Base-by-base conservation (phyloP, 2,113 vertebrate species). In the Hiodon alosoides region DNA sequence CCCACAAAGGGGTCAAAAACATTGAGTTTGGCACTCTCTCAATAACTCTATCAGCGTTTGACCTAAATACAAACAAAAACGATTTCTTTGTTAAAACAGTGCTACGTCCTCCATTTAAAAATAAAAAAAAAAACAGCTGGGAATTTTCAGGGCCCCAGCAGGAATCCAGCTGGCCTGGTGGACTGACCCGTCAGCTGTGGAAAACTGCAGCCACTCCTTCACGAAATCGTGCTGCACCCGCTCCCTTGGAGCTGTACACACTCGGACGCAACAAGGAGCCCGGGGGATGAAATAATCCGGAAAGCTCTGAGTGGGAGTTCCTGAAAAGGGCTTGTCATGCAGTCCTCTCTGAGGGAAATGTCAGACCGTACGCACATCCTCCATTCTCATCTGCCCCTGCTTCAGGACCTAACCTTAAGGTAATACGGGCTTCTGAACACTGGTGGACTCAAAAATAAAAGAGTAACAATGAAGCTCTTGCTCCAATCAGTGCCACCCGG, bases 181-280 rank as follows among this genome's bases (percentile, higher is more conserved):
- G 83, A 84, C 87, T 81, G 70, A 83, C 79, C 73, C 31, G 80
- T 89, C 83, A 85, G 82, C 83, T 86, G 83, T 84, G 79, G 80
- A 84, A 87, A 83, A 79, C 66, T 68, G 11, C 31, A 81, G 81
- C 13, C 84, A 76, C 82, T 85, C 83, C 83, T 75, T 76, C 78
- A 79, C 81, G 80, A 85, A 71, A 86, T 82, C 81, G 60, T 46
- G 78, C 67, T 74, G 65, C 53, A 51, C 13, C 6, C 31, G 52
- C 74, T 62, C 55, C 5, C 5, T 50, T 69, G 51, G 76, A 81
- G 64, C 51, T 77, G 59, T 78, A 72, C 52, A 73, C 7, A 10
- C 65, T 59, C 17, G 11, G 14, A 61, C 57, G 48, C 61, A 70
- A 62, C 54, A 66, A 51, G 47, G 10, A 59, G 54, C 52, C 55